phyloP scores from a whole-genome alignment of 1,140 invertebrate species.

The Apocrypta bakeri region DNA sequence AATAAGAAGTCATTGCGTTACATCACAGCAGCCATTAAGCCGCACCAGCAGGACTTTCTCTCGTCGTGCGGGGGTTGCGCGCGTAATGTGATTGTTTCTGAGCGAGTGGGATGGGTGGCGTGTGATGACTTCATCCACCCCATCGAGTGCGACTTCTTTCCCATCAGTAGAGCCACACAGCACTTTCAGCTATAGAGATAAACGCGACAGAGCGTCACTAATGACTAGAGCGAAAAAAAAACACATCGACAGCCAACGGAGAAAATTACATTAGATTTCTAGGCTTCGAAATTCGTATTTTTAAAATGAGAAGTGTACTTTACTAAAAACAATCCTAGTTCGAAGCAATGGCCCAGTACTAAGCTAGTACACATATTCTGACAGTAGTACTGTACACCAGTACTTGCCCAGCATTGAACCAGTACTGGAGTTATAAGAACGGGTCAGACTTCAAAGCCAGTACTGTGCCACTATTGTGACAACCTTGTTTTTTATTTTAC shows the following conservation, averaged over 20 bases:
- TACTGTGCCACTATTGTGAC: no score
- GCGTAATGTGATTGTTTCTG: conserved; percentile 75
- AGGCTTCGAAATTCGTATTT: neutral
- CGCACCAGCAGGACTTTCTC: neutral
- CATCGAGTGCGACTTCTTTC: conserved; percentile 9
- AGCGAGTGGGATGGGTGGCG: conserved; percentile 59
- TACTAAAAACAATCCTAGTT: neutral
- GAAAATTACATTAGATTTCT: conserved; percentile 20
- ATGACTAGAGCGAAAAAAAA: conserved; percentile 46
- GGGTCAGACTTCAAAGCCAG: no score
- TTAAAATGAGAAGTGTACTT: neutral
- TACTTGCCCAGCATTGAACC: no score
- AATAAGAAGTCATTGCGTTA: conserved; percentile 72
- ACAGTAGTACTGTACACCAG: no score
- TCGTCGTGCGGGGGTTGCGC: conserved; percentile 29
- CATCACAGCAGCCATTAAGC: conserved; percentile 52
- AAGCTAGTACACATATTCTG: no score
- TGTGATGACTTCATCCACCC: conserved; percentile 69
- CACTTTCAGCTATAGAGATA: conserved; percentile 41
- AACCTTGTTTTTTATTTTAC: no score
- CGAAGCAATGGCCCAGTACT: no score
- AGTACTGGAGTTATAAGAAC: no score
- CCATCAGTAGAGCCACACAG: no score
- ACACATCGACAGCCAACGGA: neutral
- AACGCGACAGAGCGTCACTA: conserved; percentile 52